Evolutionary conservation across 2,888 invertebrate genomes (phyloP), one percentile per base, ranked within the genome.

Genomic region (Drosophila antonietae): DNA sequence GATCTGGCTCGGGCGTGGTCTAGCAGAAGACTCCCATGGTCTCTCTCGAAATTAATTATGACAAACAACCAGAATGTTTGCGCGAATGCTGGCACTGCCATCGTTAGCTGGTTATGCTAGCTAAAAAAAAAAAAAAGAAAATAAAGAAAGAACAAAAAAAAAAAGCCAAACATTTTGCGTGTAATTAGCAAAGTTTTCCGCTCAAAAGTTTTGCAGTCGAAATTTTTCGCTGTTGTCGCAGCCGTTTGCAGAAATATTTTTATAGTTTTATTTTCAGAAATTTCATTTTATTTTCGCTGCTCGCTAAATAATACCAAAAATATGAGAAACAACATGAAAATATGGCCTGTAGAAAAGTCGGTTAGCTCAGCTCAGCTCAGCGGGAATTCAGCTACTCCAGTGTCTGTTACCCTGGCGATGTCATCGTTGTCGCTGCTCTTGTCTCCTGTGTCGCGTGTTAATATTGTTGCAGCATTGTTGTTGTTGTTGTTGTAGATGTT

Each of bases 141-240:
- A 20, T 2, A 23, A 23, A 14, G 0, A 23, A 12, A 15, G 14
- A 67, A 44, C 71, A 73, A 64, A 20, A 74, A 79, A 81, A 64
- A 20, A 74, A 79, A 81, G 62, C 67, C 81, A 75, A 75, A 83
- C 81, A 87, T 83, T 83, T 83, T 83, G 80, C 84, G 81, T 86
- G 81, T 86, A 83, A 83, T 83, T 87, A 83, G 83, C 87, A 83
- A 83, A 83, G 83, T 83, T 83, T 86, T 83, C 87, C 81, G 83
- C 81, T 83, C 75, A 83, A 86, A 83, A 83, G 62, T 81, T 83
- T 80, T 49, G 62, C 49, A 57, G 49, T 63, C 57, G n/a, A 85
- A 68, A 85, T 71, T 73, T 60, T 70, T 69, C 71, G 81, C 65
- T 73, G 75, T 72, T 81, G 77, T 77, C 80, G 72, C 77, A 65